phyloP scores from a whole-genome alignment of 2,113 vertebrate species.

The Gambusia holbrooki region DNA sequence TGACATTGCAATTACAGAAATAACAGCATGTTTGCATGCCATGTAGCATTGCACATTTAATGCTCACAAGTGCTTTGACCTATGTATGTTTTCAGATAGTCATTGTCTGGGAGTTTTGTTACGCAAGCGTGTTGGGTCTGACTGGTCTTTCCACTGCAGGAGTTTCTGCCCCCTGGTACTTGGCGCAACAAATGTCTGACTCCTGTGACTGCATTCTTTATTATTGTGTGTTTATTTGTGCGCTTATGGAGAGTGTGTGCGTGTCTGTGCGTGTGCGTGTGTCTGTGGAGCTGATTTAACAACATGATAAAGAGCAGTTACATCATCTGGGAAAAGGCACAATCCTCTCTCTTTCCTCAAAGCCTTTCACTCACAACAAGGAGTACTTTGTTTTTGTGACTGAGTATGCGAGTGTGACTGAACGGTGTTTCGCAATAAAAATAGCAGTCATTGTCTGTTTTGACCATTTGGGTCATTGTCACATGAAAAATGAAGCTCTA shows the following conservation, averaged over 20 bases:
- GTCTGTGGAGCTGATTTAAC: conserved; percentile 20
- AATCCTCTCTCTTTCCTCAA: conserved; percentile 24
- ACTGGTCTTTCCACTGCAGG: conserved; percentile 66
- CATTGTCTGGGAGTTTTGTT: conserved; percentile 35
- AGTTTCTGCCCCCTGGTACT: conserved; percentile 57
- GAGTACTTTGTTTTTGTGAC: conserved; percentile 26
- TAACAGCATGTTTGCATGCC: conserved; percentile 30
- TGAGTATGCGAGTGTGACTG: conserved; percentile 17
- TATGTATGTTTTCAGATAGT: conserved; percentile 30
- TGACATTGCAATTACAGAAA: conserved; percentile 54
- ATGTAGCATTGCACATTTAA: conserved; percentile 16
- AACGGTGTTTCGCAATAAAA: conserved; percentile 32
- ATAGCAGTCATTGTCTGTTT: conserved; percentile 22
- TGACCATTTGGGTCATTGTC: conserved; percentile 18
- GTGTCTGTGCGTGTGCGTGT: background rate
- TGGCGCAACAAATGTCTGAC: conserved; percentile 42
- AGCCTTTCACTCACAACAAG: conserved; percentile 52
- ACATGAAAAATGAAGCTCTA: conserved; percentile 11
- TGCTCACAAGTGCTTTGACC: conserved; percentile 33
- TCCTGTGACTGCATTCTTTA: conserved; percentile 41
- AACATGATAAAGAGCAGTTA: conserved; percentile 58
- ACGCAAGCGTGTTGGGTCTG: conserved; percentile 48
- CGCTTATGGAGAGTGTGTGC: conserved; percentile 19
- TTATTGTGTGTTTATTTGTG: conserved; percentile 9
- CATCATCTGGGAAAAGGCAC: conserved; percentile 55